Conservation (phyloP, 2,888 invertebrate species). For the Drosophila histrio region DNA sequence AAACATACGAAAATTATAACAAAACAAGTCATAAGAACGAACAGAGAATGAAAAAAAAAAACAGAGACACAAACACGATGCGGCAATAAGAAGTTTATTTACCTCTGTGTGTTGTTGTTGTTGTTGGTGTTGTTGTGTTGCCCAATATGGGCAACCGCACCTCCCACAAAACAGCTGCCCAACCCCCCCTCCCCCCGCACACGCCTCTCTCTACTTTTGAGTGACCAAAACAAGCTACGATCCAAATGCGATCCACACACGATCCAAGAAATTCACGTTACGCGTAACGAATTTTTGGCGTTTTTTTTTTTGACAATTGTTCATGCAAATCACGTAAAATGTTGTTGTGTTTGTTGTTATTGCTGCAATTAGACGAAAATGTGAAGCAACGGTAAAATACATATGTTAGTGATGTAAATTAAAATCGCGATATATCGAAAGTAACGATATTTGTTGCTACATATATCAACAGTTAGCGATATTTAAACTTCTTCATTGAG, state of each 20-base stretch:
- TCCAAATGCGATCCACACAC: constrained; percentile 24
- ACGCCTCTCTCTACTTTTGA: neutral
- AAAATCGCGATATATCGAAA: too few species aligned
- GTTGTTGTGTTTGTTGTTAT: constrained; percentile 20
- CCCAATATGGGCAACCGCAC: constrained; percentile 39
- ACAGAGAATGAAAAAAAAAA: constrained; percentile 1
- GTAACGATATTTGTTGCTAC: too few species aligned
- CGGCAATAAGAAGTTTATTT: constrained; percentile 67
- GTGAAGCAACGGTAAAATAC: constrained; percentile 41
- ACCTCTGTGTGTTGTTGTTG: constrained; percentile 35
- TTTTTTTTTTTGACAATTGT: constrained; percentile 39
- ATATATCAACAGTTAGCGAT: too few species aligned
- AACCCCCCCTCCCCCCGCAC: neutral
- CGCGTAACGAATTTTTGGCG: constrained; percentile 36
- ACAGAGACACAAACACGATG: constrained; percentile 11
- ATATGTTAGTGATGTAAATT: constrained; percentile 1
- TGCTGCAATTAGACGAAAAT: constrained; percentile 50
- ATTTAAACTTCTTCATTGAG: too few species aligned
- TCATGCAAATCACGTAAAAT: constrained; percentile 64
- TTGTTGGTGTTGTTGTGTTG: constrained; percentile 13
- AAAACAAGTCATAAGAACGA: constrained; percentile 59
- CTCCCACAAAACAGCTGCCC: constrained; percentile 28
- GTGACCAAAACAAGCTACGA: constrained; percentile 29
- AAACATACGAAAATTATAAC: constrained; percentile 71
- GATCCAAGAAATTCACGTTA: constrained; percentile 25